Evolutionary conservation across 64 coral and sea anemone species (phyloP), one percentile per base, ranked within the genome.

Genomic region (Porites australiensis): DNA sequence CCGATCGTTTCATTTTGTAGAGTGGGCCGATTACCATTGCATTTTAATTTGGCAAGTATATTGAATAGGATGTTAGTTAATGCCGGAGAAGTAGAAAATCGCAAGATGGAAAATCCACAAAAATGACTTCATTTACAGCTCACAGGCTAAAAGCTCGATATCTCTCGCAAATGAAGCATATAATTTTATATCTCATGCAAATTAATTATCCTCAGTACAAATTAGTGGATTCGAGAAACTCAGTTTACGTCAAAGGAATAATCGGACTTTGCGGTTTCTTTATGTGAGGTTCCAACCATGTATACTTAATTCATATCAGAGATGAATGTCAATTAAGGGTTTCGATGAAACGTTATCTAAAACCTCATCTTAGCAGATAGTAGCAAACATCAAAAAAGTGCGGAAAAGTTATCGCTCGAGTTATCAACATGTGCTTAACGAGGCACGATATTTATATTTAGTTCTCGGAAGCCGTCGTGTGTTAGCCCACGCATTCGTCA

Each of bases 21-120:
- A 6, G 45, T 8, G 20, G 10, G 51, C 10, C 58, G 12, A 53
- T 18, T 10, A 12, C 13, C 22, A 16, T 81, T 14, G 21, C 58
- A 19, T 52, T 77, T 77, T 58, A 50, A 37, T 79, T 23, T 22
- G 58, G 50, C 20, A 20, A 5, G 27, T 45, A 44, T 81, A 81
- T 61, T 81, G 23, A 61, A 81, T 61, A 23, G 21, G 23, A 14
- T 81, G 44, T 63, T 58, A 81, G 23, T 61, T 81, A 44, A 62
- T 45, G 23, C n/a, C n/a, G n/a, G n/a, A 61, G 55, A 2, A 61
- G 55, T 44, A 43, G 54, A 9, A 15, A 15, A 45, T 5, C 3
- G 16, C 52, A 61, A 63, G 52, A 60, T 46, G 20, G 12, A 58
- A 58, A 37, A 58, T 19, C 9, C 27, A 73, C 21, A 3, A 43